A percentile compares a stretch with the other conserved stretches of the same genome.
Evolutionary conservation across 2,888 invertebrate species (phyloP).

Genomic region (Andrena minutula): DNA sequence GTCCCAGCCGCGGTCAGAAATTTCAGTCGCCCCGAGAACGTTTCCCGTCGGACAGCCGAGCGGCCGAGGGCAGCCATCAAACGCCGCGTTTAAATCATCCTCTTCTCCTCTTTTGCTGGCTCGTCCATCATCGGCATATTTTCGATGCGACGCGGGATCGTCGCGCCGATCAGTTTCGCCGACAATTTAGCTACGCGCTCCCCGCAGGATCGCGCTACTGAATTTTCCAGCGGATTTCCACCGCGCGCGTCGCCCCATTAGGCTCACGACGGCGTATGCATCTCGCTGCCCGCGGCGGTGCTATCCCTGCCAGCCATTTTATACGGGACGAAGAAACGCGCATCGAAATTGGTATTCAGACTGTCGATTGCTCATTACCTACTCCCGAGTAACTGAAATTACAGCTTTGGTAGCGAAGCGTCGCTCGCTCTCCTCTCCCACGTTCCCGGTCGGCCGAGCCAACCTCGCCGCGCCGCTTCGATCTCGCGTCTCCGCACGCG

Average conservation of each 20-base stretch:
- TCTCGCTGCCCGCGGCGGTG: neutral
- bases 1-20: neutral
- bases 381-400: slow-evolving; percentile 76
- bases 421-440: slow-evolving; percentile 69
- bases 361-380: slow-evolving; percentile 81
- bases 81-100: slow-evolving; percentile 8
- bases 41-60: slow-evolving; percentile 43
- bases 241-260: neutral
- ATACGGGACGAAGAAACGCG: slow-evolving; percentile 24
- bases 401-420: slow-evolving; percentile 72
- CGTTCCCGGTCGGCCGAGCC: slow-evolving; percentile 67
- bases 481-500: slow-evolving; percentile 24
- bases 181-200: neutral
- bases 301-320: neutral
- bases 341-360: slow-evolving; percentile 78
- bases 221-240: neutral
- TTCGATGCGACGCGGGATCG: slow-evolving; percentile 2
- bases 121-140: neutral
- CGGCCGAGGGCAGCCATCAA: neutral
- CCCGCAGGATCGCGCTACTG: neutral
- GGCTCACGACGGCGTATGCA: neutral
- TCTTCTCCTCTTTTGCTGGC: neutral
- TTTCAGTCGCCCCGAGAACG: slow-evolving; percentile 7
- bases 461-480: neutral
- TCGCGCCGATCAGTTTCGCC: neutral